Evolutionary conservation across 2,797 vertebrate genomes (phyloP), one percentile per base, ranked within the genome.

Genomic region (Poecilia wingei): DNA sequence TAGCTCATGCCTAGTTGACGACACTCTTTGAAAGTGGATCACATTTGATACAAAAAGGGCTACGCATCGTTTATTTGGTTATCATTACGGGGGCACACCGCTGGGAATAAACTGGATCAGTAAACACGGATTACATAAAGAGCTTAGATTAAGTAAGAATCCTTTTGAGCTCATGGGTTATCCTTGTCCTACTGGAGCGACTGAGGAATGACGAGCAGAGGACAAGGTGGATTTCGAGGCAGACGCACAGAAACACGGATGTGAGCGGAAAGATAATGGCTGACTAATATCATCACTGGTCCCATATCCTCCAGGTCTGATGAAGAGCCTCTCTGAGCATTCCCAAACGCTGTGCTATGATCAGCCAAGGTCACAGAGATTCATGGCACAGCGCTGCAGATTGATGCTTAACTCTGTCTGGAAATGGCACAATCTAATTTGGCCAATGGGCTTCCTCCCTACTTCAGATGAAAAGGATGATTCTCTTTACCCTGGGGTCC

Each of bases 311-410:
- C 86, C 83, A 84, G 88, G 79, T 89, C 91, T 92, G 91, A 94
- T 94, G 92, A 93, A 91, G 91, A 92, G 88, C 82, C 86, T 91
- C 89, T 92, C 85, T 79, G 85, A 91, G 90, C 83, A 72, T 85
- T 90, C 88, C 82, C 81, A 89, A 87, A 87, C 81, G 28, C 87
- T 77, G 82, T 43, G 36, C 84, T 78, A 76, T 84, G 92, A 94
- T 93, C 90, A 90, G 90, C 93, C 94, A 93, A 93, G 94, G 94
- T 94, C 94, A 94, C 28, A 61, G 89, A 78, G 72, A 94, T 91
- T 94, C 91, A 86, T 72, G 43, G 70, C 55, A 33, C 89, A 82
- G 80, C 12, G 75, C 86, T 74, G 59, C 90, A 87, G 91, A 94
- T 91, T 94, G 92, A 92, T 93, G 89, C 89, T 94, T 90, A 92